Percentiles rank a stretch among this genome's conserved stretches.
Evolutionary conservation across 2,113 vertebrate genomes (phyloP).

Genomic region (Emydocephalus ijimae): DNA sequence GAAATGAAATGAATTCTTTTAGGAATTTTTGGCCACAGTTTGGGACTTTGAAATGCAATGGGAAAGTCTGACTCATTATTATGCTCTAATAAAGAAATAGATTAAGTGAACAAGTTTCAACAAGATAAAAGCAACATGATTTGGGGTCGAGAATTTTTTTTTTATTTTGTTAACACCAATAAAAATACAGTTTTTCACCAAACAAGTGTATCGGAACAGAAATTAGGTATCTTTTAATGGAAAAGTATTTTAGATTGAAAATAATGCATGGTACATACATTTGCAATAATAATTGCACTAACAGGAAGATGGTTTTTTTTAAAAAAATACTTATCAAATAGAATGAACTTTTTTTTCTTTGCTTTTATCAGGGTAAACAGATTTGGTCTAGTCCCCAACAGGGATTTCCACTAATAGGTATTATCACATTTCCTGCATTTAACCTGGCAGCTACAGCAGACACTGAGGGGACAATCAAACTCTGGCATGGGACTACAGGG

Average conservation of each 20-base stretch:
- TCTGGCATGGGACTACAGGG: constrained; percentile 66
- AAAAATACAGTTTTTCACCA: background rate
- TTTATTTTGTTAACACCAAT: background rate
- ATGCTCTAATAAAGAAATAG: background rate
- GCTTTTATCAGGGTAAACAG: constrained; percentile 58
- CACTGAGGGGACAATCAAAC: constrained; percentile 54
- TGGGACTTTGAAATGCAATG: constrained; percentile 26
- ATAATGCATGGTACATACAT: background rate
- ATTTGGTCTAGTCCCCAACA: constrained; percentile 70
- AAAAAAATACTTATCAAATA: background rate
- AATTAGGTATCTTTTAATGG: background rate
- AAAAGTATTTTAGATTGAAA: background rate
- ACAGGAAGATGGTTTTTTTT: background rate
- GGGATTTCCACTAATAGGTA: constrained; percentile 59
- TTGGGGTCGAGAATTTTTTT: background rate
- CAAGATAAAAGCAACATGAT: background rate
- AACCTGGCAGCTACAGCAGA: constrained; percentile 65
- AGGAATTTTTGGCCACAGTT: background rate
- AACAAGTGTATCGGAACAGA: background rate
- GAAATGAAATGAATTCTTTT: constrained; percentile 29
- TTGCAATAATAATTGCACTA: background rate
- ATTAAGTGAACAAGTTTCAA: background rate
- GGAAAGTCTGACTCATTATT: background rate
- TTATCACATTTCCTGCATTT: constrained; percentile 53
- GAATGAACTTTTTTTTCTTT: background rate